A percentile compares a stretch with the other conserved stretches of the same genome.
Evolutionary conservation across 2,888 invertebrate species (phyloP).

Genomic region (Drosophila macrospina): DNA sequence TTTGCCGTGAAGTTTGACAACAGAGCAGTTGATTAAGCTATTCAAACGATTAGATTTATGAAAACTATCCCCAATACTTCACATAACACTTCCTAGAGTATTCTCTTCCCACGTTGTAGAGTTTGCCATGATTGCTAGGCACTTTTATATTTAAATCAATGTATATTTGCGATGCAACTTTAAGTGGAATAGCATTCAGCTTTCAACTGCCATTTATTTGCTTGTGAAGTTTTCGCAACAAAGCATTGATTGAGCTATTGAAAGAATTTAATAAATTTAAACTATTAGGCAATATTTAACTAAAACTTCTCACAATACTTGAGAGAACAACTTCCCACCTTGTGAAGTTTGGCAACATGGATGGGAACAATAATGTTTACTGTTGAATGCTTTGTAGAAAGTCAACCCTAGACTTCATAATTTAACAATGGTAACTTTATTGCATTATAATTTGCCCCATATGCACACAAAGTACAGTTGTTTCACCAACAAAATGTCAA

Average conservation of each 20-base stretch:
- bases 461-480: conserved; percentile 17
- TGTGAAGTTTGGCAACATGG: conserved; percentile 14
- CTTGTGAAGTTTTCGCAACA: conserved; percentile 7
- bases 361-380: neutral
- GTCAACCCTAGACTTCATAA: neutral
- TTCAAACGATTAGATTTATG: neutral
- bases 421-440: neutral
- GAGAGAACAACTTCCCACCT: neutral
- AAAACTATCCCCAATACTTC: too few relatives aligned
- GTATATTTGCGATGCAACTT: too few relatives aligned
- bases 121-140: too few relatives aligned
- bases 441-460: neutral
- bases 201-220: too few relatives aligned
- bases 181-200: too few relatives aligned
- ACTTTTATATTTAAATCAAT: too few relatives aligned
- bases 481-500: neutral
- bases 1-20: neutral
- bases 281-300: neutral
- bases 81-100: too few relatives aligned
- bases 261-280: neutral
- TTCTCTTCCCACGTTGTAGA: too few relatives aligned
- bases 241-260: conserved; percentile 1
- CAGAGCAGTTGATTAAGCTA: conserved; percentile 2
- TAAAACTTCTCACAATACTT: neutral
- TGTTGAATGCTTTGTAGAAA: too few relatives aligned